A percentile compares a stretch with the other conserved stretches of the same genome.
Conservation (phyloP, 2,797 vertebrate species). For the Cichlasoma orientale region DNA sequence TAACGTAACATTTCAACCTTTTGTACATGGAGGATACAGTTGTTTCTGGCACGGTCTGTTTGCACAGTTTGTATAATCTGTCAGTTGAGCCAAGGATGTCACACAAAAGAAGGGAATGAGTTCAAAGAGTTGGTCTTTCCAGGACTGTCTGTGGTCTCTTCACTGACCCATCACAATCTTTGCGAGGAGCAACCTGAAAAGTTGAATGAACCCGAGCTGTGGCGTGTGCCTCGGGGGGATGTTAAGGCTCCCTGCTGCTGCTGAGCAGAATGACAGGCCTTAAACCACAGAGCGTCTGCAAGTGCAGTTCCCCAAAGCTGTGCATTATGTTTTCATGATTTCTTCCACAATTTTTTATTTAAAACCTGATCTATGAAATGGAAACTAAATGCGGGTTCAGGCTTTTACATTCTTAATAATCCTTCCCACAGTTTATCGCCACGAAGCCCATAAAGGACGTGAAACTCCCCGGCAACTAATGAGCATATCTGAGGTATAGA, state of each 20-base stretch:
- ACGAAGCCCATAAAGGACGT: slow-evolving; percentile 1
- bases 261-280: slow-evolving; percentile 23
- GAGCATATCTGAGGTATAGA: slow-evolving; percentile 76
- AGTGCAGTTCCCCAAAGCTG: slow-evolving; percentile 27
- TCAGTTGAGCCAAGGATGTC: neutral
- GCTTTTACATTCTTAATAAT: slow-evolving; percentile 11
- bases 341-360: slow-evolving; percentile 14
- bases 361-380: neutral
- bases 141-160: slow-evolving; percentile 17
- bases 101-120: slow-evolving; percentile 2
- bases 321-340: slow-evolving; percentile 7
- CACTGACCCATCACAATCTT: slow-evolving; percentile 21
- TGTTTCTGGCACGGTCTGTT: neutral
- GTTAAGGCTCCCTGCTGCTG: slow-evolving; percentile 11
- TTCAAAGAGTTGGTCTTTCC: slow-evolving; percentile 20
- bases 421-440: slow-evolving; percentile 31
- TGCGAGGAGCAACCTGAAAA: slow-evolving; percentile 46
- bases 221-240: slow-evolving; percentile 28
- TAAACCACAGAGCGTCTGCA: slow-evolving; percentile 27
- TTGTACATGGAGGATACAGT: neutral
- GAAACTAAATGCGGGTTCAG: slow-evolving; percentile 14
- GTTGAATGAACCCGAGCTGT: slow-evolving; percentile 45
- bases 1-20: neutral
- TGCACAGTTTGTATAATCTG: neutral
- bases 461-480: slow-evolving; percentile 42